A percentile compares a stretch with the other conserved stretches of the same genome.
Conservation (phyloP, 2,113 vertebrate species). For the Gymnocephalus cernua region DNA sequence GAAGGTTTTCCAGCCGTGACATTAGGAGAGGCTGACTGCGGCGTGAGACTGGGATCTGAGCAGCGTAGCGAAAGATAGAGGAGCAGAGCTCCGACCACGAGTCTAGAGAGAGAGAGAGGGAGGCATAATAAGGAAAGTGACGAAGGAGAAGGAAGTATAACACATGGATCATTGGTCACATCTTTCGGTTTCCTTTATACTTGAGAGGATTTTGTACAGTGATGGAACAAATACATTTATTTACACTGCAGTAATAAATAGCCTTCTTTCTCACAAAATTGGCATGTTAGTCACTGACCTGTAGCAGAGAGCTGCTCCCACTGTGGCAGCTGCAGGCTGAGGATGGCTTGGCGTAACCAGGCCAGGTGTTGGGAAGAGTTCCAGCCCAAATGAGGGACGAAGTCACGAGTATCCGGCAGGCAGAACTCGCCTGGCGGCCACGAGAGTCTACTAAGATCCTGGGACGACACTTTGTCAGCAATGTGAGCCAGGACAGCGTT, state of each 20-base stretch:
- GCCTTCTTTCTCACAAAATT: background rate
- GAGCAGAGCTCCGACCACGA: slow-evolving; percentile 88
- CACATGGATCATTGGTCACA: background rate
- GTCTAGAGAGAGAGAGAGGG: slow-evolving; percentile 75
- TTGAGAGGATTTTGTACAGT: background rate
- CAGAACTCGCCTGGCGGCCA: slow-evolving; percentile 93
- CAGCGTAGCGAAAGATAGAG: slow-evolving; percentile 87
- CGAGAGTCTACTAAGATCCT: slow-evolving; percentile 86
- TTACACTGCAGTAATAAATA: background rate
- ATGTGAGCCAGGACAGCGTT: slow-evolving; percentile 89
- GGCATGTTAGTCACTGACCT: slow-evolving; percentile 76
- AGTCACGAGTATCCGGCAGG: slow-evolving; percentile 78
- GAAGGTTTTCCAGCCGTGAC: slow-evolving; percentile 90
- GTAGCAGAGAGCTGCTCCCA: slow-evolving; percentile 84
- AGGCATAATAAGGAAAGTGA: background rate
- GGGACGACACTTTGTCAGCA: slow-evolving; percentile 85
- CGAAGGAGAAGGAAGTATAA: background rate
- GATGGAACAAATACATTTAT: no score
- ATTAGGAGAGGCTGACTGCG: slow-evolving; percentile 88
- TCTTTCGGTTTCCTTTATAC: background rate
- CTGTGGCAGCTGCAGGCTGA: slow-evolving; percentile 91
- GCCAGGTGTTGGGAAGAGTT: slow-evolving; percentile 87
- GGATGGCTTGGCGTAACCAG: slow-evolving; percentile 89
- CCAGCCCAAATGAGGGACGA: slow-evolving; percentile 91
- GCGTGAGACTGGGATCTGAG: slow-evolving; percentile 86